phyloP scores from a whole-genome alignment of 2,888 invertebrate genomes.

The Napeogenes inachia region DNA sequence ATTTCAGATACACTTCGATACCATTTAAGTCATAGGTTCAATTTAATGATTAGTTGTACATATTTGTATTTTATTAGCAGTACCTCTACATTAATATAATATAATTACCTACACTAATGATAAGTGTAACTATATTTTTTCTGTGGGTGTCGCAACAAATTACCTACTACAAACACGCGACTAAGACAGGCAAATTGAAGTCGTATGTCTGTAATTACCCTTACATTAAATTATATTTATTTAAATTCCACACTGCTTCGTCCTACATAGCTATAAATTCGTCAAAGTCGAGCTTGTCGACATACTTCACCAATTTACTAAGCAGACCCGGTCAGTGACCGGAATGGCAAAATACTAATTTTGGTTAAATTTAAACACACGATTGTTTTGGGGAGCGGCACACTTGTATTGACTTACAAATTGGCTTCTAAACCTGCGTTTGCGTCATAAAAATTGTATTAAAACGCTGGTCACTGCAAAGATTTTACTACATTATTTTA shows the following conservation, averaged over 20 bases:
- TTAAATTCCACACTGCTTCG: constrained; percentile 32
- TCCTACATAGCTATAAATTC: constrained; percentile 50
- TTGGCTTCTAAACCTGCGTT: neutral
- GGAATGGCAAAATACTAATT: constrained; percentile 41
- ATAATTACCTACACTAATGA: too few species aligned
- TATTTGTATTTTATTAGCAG: too few species aligned
- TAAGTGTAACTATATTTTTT: too few species aligned
- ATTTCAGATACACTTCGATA: too few species aligned
- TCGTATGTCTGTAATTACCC: neutral
- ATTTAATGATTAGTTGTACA: too few species aligned
- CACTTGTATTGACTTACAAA: constrained; percentile 17
- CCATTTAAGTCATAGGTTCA: too few species aligned
- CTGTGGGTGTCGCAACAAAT: too few species aligned
- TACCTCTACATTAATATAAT: too few species aligned
- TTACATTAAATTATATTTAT: constrained; percentile 8
- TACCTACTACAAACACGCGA: too few species aligned
- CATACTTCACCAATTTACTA: constrained; percentile 31
- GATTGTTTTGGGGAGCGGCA: constrained; percentile 15
- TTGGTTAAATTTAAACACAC: constrained; percentile 23
- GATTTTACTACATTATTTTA: too few species aligned
- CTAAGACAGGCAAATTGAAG: neutral
- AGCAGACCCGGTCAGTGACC: constrained; percentile 37
- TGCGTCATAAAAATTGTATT: too few species aligned
- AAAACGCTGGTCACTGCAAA: too few species aligned
- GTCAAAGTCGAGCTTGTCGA: constrained; percentile 51